Conservation (phyloP, 2,888 invertebrate genomes). For the Neoitamus cyanurus region DNA sequence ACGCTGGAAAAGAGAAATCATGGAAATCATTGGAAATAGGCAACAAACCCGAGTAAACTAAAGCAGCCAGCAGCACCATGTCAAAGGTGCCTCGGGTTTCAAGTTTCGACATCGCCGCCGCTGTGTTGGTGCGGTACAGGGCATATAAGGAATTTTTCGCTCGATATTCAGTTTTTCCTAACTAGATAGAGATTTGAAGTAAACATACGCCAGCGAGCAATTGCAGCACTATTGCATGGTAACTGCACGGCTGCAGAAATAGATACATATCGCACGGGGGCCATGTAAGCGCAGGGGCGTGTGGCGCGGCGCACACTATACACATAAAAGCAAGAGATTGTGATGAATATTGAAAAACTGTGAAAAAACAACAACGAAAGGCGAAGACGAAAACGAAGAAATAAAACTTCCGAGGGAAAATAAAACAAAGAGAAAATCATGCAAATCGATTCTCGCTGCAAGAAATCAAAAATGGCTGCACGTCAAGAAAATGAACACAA, state of each 20-base stretch:
- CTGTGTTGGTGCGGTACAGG: not conserved
- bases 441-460: conserved; percentile 27
- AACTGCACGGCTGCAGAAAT: conserved; percentile 2
- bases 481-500: conserved; percentile 16
- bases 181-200: conserved; percentile 32
- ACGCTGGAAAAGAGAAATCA: conserved; percentile 23
- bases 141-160: conserved; percentile 39
- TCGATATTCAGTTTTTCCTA: conserved; percentile 34
- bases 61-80: conserved; percentile 12
- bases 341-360: conserved; percentile 28
- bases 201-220: conserved; percentile 22
- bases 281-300: not conserved
- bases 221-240: not conserved
- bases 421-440: conserved; percentile 38
- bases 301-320: not conserved
- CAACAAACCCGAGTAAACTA: conserved; percentile 14
- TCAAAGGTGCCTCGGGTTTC: conserved; percentile 34
- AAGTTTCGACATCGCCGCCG: not conserved
- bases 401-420: conserved; percentile 9
- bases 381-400: not conserved
- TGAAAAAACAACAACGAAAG: conserved; percentile 2
- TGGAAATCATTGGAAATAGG: conserved; percentile 38
- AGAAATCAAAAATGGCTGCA: conserved; percentile 26
- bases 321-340: conserved; percentile 15
- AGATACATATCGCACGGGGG: conserved; percentile 32